Evolutionary conservation across 2,797 vertebrate genomes (phyloP).

Genomic region (Rhabdophis nuchalis): DNA sequence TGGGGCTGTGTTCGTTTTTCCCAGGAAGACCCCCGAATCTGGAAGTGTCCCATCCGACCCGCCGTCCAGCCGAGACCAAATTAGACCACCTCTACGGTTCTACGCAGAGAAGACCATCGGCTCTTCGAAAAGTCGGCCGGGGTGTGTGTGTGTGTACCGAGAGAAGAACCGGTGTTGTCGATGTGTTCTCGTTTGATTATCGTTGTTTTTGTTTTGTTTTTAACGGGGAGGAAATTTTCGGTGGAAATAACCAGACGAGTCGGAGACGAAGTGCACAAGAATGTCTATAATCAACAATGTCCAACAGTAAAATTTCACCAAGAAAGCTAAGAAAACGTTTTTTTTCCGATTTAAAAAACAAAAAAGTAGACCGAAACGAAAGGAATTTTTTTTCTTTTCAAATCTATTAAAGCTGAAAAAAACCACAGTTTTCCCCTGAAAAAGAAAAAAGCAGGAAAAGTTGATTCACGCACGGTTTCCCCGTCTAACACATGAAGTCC

Average conservation of each 20-base stretch:
- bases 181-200: background rate
- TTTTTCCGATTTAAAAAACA: conserved; percentile 24
- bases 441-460: conserved; percentile 36
- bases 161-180: background rate
- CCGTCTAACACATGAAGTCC: conserved; percentile 20
- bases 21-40: background rate
- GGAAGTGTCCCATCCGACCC: background rate
- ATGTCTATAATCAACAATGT: conserved; percentile 38
- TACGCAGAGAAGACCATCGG: fast-evolving
- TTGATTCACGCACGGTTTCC: conserved; percentile 15
- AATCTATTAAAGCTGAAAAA: conserved; percentile 24
- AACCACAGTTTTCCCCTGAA: conserved; percentile 18
- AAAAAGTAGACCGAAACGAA: background rate
- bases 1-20: background rate
- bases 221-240: too few relatives aligned
- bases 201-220: too few relatives aligned
- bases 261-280: conserved; percentile 10
- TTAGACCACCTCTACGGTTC: background rate
- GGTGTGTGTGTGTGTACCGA: too few relatives aligned
- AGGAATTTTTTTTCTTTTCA: background rate
- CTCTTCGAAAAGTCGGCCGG: background rate
- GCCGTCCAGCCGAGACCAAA: background rate
- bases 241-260: background rate
- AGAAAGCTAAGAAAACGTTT: conserved; percentile 36
- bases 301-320: conserved; percentile 32